Conservation (phyloP, 1,140 invertebrate species). For the Bombus pyrosoma region DNA sequence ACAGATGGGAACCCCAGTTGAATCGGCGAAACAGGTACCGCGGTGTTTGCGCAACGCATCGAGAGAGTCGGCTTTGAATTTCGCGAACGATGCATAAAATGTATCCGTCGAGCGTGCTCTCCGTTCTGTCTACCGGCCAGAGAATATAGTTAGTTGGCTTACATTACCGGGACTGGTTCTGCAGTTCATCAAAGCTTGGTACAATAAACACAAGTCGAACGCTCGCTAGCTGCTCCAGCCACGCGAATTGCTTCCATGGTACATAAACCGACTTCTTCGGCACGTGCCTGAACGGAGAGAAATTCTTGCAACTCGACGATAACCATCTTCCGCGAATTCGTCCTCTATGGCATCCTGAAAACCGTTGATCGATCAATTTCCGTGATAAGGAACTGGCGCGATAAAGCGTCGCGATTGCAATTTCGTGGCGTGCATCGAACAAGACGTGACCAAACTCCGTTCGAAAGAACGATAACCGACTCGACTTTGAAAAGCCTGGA, state of each 20-base stretch:
- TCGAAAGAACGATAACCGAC: neutral
- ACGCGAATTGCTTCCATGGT: neutral
- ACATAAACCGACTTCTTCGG: neutral
- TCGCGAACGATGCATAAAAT: conserved; percentile 16
- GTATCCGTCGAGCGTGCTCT: conserved; percentile 1
- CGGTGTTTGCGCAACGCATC: no score
- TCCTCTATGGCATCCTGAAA: no score
- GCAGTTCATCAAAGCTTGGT: conserved; percentile 61
- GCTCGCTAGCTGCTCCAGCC: conserved; percentile 15
- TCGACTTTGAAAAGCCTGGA: neutral
- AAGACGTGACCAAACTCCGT: no score
- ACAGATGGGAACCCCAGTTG: no score
- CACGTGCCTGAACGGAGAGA: neutral
- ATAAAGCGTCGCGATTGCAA: neutral
- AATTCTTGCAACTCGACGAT: neutral
- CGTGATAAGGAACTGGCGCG: neutral
- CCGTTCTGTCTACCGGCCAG: neutral
- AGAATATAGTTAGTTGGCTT: conserved; percentile 1
- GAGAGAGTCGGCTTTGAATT: neutral
- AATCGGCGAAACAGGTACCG: no score
- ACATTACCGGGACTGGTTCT: conserved; percentile 16
- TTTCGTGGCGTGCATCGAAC: no score
- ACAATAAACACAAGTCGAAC: conserved; percentile 58
- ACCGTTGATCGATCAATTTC: neutral
- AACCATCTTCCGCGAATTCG: neutral